Evolutionary conservation across 2,113 vertebrate genomes (phyloP).

Genomic region (Boulengeromyrus knoepffleri): DNA sequence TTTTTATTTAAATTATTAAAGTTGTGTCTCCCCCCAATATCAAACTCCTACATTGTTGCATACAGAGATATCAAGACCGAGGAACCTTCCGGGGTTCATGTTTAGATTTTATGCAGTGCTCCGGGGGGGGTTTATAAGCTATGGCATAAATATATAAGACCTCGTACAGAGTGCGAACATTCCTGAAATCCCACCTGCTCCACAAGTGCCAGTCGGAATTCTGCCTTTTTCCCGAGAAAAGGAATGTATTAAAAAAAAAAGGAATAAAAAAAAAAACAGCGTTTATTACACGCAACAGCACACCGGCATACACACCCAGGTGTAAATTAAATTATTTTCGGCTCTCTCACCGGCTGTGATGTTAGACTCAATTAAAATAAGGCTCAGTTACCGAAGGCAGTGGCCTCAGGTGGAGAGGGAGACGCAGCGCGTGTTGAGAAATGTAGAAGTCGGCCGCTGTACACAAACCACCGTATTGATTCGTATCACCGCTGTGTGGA

Average conservation of each 20-base stretch:
- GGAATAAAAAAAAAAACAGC: neutral
- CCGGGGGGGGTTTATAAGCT: neutral
- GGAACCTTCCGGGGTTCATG: neutral
- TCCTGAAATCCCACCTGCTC: neutral
- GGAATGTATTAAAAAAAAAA: neutral
- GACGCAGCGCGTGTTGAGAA: neutral
- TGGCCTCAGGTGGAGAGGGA: neutral
- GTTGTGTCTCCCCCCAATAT: neutral
- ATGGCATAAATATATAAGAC: neutral
- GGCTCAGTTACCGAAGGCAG: neutral
- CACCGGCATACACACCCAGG: neutral
- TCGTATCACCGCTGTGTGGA: neutral
- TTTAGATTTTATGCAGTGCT: neutral
- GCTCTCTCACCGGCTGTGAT: neutral
- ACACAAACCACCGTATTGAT: slow-evolving; percentile 5
- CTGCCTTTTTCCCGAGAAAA: neutral
- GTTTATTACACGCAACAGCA: neutral
- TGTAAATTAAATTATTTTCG: slow-evolving; percentile 6
- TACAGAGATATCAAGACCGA: neutral
- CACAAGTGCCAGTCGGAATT: neutral
- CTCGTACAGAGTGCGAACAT: neutral
- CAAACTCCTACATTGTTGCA: neutral
- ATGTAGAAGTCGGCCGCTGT: neutral
- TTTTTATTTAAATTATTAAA: neutral
- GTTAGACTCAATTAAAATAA: slow-evolving; percentile 10